Evolutionary conservation across 37 sponge, comb jelly and placozoan genomes (phyloP).

Genomic region (Halichondria panicea): DNA sequence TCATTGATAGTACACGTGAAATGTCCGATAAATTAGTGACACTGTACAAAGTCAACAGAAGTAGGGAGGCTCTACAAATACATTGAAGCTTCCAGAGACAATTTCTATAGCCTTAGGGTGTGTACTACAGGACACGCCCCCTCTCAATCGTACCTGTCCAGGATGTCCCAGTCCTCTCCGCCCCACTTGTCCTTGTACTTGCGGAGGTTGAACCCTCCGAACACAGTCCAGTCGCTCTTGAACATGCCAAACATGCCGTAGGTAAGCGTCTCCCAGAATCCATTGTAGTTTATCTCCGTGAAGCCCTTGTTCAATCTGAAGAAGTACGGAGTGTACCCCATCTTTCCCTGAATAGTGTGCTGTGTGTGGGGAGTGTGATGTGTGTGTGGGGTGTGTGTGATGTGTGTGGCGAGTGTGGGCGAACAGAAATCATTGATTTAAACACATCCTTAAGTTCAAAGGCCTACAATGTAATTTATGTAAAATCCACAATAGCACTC

Average conservation of each 20-base stretch:
- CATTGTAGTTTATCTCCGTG: conserved; percentile 61
- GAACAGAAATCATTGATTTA: conserved; percentile 4
- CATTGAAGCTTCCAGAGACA: too few species aligned
- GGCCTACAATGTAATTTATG: too few species aligned
- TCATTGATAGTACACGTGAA: too few species aligned
- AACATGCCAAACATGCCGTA: conserved; percentile 68
- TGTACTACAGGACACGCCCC: too few species aligned
- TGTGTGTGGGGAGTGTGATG: conserved; percentile 6
- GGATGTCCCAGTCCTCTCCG: conserved; percentile 80
- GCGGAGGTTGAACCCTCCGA: conserved; percentile 54
- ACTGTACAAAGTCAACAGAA: too few species aligned
- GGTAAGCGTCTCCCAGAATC: conserved; percentile 70
- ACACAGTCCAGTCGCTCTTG: conserved; percentile 66
- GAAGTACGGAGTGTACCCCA: conserved; percentile 70
- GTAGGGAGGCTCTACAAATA: too few species aligned
- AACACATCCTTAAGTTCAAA: too few species aligned
- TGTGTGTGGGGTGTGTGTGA: background rate
- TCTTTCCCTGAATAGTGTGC: conserved; percentile 65
- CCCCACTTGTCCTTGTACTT: conserved; percentile 71
- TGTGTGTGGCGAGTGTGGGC: conserved; percentile 1
- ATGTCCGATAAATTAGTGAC: too few species aligned
- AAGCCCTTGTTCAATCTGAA: conserved; percentile 56
- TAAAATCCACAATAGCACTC: too few species aligned
- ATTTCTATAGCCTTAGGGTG: too few species aligned
- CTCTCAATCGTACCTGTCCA: conserved; percentile 59